These are phyloP conservation scores for Hepsetus odoe DNA, from an alignment of 2,113 vertebrate species.

Conservation along the genomic window DNA sequence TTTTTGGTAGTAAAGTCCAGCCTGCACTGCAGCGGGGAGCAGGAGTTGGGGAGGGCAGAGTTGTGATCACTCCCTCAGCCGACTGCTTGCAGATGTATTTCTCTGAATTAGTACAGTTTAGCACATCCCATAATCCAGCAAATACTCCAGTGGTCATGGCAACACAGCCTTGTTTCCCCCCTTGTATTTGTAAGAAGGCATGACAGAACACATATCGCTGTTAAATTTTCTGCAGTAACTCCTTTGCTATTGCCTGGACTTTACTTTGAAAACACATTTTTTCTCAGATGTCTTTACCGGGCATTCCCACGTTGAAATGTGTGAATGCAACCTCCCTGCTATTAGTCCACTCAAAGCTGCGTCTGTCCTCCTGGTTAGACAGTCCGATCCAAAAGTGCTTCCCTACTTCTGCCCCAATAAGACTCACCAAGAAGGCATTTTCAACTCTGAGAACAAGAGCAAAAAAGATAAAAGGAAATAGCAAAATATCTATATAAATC, in stretches of 20 bases:
- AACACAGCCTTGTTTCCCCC: conserved; percentile 88
- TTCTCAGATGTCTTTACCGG: conserved; percentile 73
- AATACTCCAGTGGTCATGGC: conserved; percentile 86
- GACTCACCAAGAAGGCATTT: conserved; percentile 90
- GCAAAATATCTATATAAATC: neutral
- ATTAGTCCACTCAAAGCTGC: conserved; percentile 82
- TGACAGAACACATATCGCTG: neutral
- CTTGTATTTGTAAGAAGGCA: conserved; percentile 42
- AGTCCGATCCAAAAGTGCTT: conserved; percentile 91
- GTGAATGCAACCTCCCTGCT: conserved; percentile 78
- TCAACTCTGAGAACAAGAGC: conserved; percentile 78
- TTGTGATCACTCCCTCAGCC: conserved; percentile 82
- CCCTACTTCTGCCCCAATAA: conserved; percentile 85
- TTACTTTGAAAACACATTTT: neutral
- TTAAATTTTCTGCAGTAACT: neutral
- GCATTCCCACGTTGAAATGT: conserved; percentile 88
- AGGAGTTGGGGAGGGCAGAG: conserved; percentile 62
- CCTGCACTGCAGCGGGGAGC: conserved; percentile 65
- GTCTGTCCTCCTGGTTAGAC: conserved; percentile 79
- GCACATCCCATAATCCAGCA: conserved; percentile 90
- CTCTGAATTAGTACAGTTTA: conserved; percentile 84
- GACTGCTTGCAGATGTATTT: conserved; percentile 91
- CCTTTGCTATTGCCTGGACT: too few relatives aligned
- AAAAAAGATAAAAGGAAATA: neutral
- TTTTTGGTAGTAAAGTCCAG: conserved; percentile 70